Conservation (phyloP, 2,888 invertebrate genomes). For the Tinea semifulvella region DNA sequence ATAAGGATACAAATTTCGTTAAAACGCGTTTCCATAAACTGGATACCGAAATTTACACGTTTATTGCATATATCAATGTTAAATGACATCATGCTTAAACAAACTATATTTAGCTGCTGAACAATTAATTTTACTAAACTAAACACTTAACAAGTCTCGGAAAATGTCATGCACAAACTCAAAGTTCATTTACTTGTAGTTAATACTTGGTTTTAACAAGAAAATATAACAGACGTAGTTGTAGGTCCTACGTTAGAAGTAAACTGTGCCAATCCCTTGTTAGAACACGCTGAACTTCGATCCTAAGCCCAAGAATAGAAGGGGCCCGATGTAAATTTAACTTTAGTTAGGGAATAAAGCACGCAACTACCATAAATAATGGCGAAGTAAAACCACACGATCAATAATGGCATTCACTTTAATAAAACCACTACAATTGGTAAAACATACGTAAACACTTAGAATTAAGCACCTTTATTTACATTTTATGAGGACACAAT, state of each 20-base stretch:
- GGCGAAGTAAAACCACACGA: background rate
- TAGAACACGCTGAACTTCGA: background rate
- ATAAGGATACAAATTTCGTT: too few species aligned
- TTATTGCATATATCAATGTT: background rate
- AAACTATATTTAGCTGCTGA: background rate
- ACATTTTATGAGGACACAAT: too few species aligned
- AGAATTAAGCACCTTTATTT: too few species aligned
- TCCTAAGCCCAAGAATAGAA: conserved; percentile 1
- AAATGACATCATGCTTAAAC: conserved; percentile 4
- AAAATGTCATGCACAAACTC: too few species aligned
- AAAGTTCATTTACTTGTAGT: too few species aligned
- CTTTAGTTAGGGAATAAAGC: conserved; percentile 7
- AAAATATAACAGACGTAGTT: background rate
- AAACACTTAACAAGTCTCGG: too few species aligned
- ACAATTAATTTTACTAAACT: too few species aligned
- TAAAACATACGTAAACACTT: too few species aligned
- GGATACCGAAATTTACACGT: background rate
- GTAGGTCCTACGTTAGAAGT: background rate
- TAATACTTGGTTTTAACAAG: too few species aligned
- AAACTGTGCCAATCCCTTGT: conserved; percentile 2
- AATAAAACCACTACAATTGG: too few species aligned
- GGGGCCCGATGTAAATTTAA: conserved; percentile 9
- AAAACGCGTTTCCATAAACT: background rate
- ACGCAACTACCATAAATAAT: conserved; percentile 8
- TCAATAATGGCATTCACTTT: too few species aligned